Base-by-base conservation (phyloP, 2,113 vertebrate genomes). In the Anser cygnoides region DNA sequence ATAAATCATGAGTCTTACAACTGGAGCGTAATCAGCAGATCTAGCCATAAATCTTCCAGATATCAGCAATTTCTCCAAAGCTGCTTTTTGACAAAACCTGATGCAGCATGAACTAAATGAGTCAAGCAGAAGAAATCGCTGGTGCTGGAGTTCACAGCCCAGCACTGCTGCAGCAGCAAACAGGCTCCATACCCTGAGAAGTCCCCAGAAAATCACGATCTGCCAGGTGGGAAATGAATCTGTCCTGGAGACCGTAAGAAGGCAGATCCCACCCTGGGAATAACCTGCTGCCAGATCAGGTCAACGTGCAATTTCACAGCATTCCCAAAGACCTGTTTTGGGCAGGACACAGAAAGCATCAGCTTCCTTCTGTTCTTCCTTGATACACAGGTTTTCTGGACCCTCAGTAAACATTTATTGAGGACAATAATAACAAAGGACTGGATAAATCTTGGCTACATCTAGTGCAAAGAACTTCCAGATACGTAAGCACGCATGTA, bases 121-220 rank as follows among this genome's bases (percentile, higher is more conserved):
- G 22, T 11, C 46, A 79, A 71, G 75, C 54, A 76, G 74, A 58
- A 87, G 52, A 66, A 95, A 35, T 19, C 1, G 9, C 54, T 49
- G 39, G 76, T 12, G 3, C 2, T 57, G 33, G 58, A 57, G 35
- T 23, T 62, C 5, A 2, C 61, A 84, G 54, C 7, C 46, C 52
- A 31, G 35, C 6, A 3, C 19, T 11, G 57, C 59, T 50, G 57
- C 39, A 9, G 9, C 17, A 76, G 25, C 25, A 14, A 50, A 18
- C 7, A 8, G 65, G n/a, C n/a, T 67, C 50, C 29, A 44, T 23
- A 61, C 7, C 46, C 26, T 41, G 31, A 5, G 18, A 57, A 74
- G 8, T 28, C 33, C 28, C 9, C 2, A 12, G 54, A 39, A 7
- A 1, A 18, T 12, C 26, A 3, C 2, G 0, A 6, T 55, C 35